Conservation (phyloP, 2,797 vertebrate genomes). For the Clamator glandarius region DNA sequence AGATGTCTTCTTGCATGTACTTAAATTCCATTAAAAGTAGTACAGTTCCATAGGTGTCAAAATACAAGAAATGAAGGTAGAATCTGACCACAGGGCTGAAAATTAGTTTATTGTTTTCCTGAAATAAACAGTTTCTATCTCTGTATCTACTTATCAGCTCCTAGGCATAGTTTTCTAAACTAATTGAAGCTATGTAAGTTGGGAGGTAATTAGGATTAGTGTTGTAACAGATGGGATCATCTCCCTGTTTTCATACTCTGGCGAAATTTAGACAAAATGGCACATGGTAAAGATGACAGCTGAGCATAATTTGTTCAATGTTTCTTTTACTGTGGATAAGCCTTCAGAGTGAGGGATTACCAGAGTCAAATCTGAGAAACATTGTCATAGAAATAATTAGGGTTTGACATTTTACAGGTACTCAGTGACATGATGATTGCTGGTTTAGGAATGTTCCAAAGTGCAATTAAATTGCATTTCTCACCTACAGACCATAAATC, state of each 20-base stretch:
- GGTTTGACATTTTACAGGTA: slow-evolving; percentile 50
- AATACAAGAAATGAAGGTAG: neutral
- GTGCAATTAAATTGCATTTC: slow-evolving; percentile 32
- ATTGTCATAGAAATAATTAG: slow-evolving; percentile 33
- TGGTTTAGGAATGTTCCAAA: slow-evolving; percentile 28
- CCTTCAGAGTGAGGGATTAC: slow-evolving; percentile 46
- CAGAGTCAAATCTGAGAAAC: slow-evolving; percentile 23
- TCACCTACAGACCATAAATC: slow-evolving; percentile 38
- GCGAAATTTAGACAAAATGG: neutral
- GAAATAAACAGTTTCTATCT: neutral
- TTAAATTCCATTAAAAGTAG: neutral
- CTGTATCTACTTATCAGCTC: neutral
- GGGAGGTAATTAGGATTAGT: neutral
- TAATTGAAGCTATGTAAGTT: neutral
- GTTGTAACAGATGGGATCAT: neutral
- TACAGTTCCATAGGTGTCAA: neutral
- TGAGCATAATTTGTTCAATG: neutral
- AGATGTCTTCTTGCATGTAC: neutral
- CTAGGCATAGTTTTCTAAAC: neutral
- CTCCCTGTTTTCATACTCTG: neutral
- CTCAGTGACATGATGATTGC: slow-evolving; percentile 42
- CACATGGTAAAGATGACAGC: neutral
- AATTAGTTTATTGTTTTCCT: neutral
- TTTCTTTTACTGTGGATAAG: slow-evolving; percentile 22
- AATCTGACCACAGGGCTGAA: neutral